Base-by-base conservation (phyloP, 2,888 invertebrate genomes). In the Caenorhabditis sinica region DNA sequence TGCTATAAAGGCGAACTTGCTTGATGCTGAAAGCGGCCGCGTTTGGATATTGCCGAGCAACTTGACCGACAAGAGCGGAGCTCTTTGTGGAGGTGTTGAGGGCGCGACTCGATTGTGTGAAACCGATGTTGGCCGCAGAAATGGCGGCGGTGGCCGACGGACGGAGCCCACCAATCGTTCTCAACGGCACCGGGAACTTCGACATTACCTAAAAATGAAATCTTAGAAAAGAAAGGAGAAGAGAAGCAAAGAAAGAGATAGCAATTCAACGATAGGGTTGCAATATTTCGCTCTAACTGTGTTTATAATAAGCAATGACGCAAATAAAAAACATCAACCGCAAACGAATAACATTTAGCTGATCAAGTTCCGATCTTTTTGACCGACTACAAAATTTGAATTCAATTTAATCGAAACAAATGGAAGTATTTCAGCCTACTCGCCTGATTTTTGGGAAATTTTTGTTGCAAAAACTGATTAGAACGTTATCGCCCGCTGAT, bases 161-260 rank as follows among this genome's bases (percentile, higher is more conserved):
- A 33, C 86, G 82, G 60, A 89, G 87, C 23, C 88, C 88, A 33
- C 87, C 89, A 79, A 89, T 83, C 49, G 86, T 84, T 74, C 89
- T 85, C 65, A 89, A 83, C 49, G 89, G 89, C 49, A 87, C 85
- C 56, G 88, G 86, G 71, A 89, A 87, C 79, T 89, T 89, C 66
- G 89, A 89, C 89, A 89, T 89, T 77, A 73, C 82, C 82, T 82
- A 28, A 15, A 73, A 65, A 61, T 36, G 13, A 30, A 4, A n/a
- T 65, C 23, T 28, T 63, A 13, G 9, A 43, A 63, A 43, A 20
- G 5, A 11, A 30, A 20, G 13, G 3, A n/a, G 20, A 43, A 25
- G 15, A 56, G 53, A 56, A n/a, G 30, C n/a, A 61, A 61, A n/a
- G n/a, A n/a, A n/a, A n/a, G n/a, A n/a, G n/a, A n/a, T n/a, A n/a